A percentile compares a stretch with the other conserved stretches of the same genome.
Evolutionary conservation across 2,797 vertebrate species (phyloP).

Genomic region (Chrosomus eos): DNA sequence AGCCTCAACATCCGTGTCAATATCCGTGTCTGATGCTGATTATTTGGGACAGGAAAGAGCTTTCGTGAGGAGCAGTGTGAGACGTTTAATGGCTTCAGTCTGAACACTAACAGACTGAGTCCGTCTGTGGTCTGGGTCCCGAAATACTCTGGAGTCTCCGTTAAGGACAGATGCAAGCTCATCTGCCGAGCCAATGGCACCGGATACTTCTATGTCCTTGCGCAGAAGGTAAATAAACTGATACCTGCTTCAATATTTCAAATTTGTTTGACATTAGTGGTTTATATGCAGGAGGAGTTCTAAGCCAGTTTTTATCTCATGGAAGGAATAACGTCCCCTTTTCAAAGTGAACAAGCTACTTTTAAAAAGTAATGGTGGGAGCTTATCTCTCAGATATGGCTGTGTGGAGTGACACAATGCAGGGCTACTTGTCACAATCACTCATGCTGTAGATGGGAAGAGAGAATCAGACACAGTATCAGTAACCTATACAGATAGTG

Average conservation of each 20-base stretch:
- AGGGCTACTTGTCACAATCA: conserved; percentile 58
- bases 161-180: conserved; percentile 94
- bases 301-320: conserved; percentile 25
- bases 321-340: conserved; percentile 4
- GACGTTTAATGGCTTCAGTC: conserved; percentile 86
- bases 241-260: background rate
- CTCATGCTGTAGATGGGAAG: conserved; percentile 27
- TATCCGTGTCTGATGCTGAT: background rate
- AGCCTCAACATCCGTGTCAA: background rate
- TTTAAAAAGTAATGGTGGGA: conserved; percentile 56
- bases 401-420: conserved; percentile 69
- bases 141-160: conserved; percentile 92
- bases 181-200: conserved; percentile 96
- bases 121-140: conserved; percentile 92
- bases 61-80: conserved; percentile 96
- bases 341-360: conserved; percentile 26
- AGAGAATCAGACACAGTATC: conserved; percentile 35
- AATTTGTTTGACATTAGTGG: conserved; percentile 11
- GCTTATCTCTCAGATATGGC: conserved; percentile 68
- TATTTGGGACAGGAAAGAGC: conserved; percentile 80
- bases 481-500: conserved; percentile 49
- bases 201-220: conserved; percentile 94
- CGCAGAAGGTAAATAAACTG: conserved; percentile 85
- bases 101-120: conserved; percentile 90
- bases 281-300: background rate